Percentiles rank a stretch among this genome's conserved stretches.
These are phyloP conservation scores for Nothocercus nigrocapillus DNA, from an alignment of 2,113 vertebrate species.

Conservation along the genomic window DNA sequence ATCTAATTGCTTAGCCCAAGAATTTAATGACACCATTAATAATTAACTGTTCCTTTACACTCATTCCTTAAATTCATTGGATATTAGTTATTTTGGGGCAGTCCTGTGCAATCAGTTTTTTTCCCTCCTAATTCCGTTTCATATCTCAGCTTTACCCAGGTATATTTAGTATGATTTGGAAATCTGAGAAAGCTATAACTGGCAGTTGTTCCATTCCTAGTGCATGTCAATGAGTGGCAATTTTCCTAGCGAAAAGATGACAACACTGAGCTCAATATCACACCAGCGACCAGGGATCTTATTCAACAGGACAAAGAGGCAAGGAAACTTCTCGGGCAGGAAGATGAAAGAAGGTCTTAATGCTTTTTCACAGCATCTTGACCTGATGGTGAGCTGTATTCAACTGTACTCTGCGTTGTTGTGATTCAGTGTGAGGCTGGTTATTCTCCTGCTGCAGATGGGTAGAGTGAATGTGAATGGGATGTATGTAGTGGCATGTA, in stretches of 20 bases:
- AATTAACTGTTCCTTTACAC: neutral
- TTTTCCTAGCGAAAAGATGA: neutral
- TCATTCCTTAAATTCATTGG: neutral
- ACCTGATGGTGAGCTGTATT: neutral
- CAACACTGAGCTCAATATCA: neutral
- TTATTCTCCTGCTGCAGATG: neutral
- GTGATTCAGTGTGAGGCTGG: neutral
- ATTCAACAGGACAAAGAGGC: neutral
- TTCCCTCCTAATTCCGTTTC: neutral
- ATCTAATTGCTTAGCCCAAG: neutral
- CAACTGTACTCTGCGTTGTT: neutral
- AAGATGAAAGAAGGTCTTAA: neutral
- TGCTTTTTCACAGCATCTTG: no score
- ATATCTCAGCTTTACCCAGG: neutral
- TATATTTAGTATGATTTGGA: neutral
- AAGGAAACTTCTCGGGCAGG: neutral
- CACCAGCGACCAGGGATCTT: neutral
- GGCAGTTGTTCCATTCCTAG: neutral
- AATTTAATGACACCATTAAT: neutral
- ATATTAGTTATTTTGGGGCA: neutral
- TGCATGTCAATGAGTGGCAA: rapidly evolving
- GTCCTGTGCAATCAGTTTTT: neutral
- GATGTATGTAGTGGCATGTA: rapidly evolving
- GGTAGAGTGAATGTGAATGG: neutral
- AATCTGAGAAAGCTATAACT: neutral